Evolutionary conservation across 1,140 invertebrate species (phyloP), one percentile per base, ranked within the genome.

Genomic region (Euura saliciscinereae): DNA sequence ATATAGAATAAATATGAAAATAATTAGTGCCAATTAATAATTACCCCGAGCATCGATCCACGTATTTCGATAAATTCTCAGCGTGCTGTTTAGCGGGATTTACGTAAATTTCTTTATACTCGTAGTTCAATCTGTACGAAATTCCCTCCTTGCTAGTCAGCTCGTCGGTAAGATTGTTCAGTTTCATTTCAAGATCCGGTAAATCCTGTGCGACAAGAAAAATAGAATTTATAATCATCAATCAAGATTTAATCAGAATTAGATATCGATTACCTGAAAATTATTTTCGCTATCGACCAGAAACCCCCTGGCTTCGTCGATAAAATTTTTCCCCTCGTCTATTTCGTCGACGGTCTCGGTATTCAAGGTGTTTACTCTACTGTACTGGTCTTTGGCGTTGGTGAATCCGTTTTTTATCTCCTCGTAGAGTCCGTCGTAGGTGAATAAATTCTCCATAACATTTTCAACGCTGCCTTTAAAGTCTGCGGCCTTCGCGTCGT

Each of bases 21-120:
- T 28, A 28, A 59, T 59, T 59, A 59, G 13, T 11, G 13, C 3
- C 51, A 59, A 59, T 59, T 70, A 45, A 74, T 13, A 70, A 76
- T 75, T 81, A 90, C 89, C 87, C 87, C 44, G 89, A 87, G 66
- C 92, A 90, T 70, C 92, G 89, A 75, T 91, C 90, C 6, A 93
- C 92, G 66, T 91, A 90, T 43, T 89, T 85, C 2, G 88, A 86
- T 51, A 95, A 82, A 79, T 91, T 89, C 8, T 88, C 84, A 0
- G 93, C 92, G 82, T 96, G 94, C 75, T 90, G 88, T 72, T 92
- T 84, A 2, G 93, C 93, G 42, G 89, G 88, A 6, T 89, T 81
- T 2, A 94, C 89, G 75, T 92, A 93, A 72, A 91, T 92, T 42
- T 91, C 87, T 76, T 88, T 88, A 74, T 94, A 94, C 64, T 90